Conservation (phyloP, 2,797 vertebrate species). For the Eulemur mongoz region DNA sequence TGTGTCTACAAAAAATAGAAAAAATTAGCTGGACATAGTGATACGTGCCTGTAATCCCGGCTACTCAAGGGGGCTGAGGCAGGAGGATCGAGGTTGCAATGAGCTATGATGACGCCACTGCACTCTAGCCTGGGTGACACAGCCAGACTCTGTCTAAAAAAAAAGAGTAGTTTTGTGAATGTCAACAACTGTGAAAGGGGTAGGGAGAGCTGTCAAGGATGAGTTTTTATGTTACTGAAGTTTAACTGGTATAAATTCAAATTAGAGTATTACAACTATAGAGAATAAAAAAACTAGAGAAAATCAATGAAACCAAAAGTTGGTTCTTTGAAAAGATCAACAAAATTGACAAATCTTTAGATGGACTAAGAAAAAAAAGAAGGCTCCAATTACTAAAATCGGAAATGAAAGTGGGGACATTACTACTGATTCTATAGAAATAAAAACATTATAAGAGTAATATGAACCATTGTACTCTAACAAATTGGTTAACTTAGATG, state of each 20-base stretch:
- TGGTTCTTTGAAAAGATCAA: not conserved
- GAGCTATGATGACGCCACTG: not conserved
- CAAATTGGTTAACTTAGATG: not conserved
- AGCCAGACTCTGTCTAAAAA: not conserved
- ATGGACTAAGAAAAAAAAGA: not conserved
- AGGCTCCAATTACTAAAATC: not conserved
- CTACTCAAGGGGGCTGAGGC: not conserved
- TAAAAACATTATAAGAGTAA: not conserved
- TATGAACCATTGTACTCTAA: not conserved
- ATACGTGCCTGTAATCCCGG: not conserved
- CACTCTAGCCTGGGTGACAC: not conserved
- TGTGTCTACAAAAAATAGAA: not conserved
- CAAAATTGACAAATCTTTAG: not conserved
- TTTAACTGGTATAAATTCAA: not conserved
- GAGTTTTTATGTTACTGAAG: not conserved
- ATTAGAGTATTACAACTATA: not conserved
- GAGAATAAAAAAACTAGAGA: not conserved
- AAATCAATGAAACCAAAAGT: not conserved
- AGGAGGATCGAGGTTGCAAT: not conserved
- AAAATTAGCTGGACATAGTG: not conserved
- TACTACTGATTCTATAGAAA: not conserved
- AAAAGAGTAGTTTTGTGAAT: not conserved
- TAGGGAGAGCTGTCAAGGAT: not conserved
- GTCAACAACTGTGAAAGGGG: not conserved
- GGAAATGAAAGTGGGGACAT: not conserved